A percentile compares a stretch with the other conserved stretches of the same genome.
Evolutionary conservation across 2,113 vertebrate species (phyloP).

Genomic region (Nerophis lumbriciformis): DNA sequence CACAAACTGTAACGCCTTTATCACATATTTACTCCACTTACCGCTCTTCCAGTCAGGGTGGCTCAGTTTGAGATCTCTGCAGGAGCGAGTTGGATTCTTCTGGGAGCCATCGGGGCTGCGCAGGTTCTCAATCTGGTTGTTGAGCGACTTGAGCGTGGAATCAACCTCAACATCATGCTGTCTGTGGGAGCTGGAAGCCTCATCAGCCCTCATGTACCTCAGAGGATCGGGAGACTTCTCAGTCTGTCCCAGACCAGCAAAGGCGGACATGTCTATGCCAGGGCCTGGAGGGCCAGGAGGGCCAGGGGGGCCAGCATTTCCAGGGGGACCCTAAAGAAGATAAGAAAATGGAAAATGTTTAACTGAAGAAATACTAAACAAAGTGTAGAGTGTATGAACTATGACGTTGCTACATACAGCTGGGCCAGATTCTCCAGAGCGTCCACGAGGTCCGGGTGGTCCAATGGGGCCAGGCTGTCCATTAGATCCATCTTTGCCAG

Average conservation of each 20-base stretch:
- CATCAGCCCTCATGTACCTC: constrained; percentile 93
- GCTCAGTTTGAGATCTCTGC: constrained; percentile 91
- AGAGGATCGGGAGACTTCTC: constrained; percentile 92
- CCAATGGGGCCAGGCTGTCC: constrained; percentile 88
- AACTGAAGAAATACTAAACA: not conserved
- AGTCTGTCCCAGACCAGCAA: constrained; percentile 82
- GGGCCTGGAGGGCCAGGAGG: constrained; percentile 93
- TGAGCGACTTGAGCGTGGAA: constrained; percentile 89
- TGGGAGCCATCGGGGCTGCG: constrained; percentile 87
- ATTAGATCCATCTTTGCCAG: constrained; percentile 91
- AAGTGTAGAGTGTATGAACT: not conserved
- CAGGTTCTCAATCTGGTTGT: constrained; percentile 93
- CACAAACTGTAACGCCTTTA: too few relatives aligned
- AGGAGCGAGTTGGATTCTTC: constrained; percentile 94
- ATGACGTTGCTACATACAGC: constrained; percentile 72
- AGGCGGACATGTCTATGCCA: constrained; percentile 96
- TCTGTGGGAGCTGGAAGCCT: constrained; percentile 79
- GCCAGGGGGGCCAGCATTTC: constrained; percentile 88
- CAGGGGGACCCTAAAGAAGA: constrained; percentile 84
- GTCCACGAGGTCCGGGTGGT: constrained; percentile 90
- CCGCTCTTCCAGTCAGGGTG: constrained; percentile 95
- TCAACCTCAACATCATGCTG: constrained; percentile 92
- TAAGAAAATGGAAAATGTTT: constrained; percentile 1
- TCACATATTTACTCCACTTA: constrained; percentile 53
- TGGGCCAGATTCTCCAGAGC: constrained; percentile 87